These are phyloP conservation scores for Varanus salvator DNA, from an alignment of 2,113 vertebrate genomes.

Conservation along the genomic window DNA sequence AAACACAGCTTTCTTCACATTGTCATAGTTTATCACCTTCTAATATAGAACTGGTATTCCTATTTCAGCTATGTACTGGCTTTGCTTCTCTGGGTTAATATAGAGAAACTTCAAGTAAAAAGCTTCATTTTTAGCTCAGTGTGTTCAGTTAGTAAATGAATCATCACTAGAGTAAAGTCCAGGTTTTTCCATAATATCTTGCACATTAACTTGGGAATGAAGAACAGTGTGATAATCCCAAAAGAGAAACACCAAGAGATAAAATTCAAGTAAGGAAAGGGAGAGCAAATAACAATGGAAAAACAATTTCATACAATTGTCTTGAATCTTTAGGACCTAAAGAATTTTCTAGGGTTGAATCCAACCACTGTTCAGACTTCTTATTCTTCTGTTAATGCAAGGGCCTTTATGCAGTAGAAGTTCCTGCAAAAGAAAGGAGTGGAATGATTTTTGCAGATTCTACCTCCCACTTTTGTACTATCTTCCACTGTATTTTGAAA, in stretches of 20 bases:
- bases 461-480: neutral
- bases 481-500: neutral
- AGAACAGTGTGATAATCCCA: neutral
- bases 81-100: neutral
- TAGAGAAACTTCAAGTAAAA: neutral
- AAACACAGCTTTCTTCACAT: neutral
- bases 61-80: neutral
- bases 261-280: neutral
- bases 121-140: neutral
- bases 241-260: neutral
- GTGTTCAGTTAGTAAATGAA: neutral
- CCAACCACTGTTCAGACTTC: neutral
- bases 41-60: neutral
- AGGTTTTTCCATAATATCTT: neutral
- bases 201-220: neutral
- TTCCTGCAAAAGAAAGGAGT: neutral
- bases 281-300: neutral
- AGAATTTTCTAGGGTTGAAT: neutral
- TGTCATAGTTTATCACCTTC: neutral
- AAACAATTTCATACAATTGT: neutral
- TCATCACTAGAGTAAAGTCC: neutral
- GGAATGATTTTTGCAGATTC: neutral
- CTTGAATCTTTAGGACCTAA: neutral
- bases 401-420: neutral
- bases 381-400: neutral